These are phyloP conservation scores for Anableps anableps DNA, from an alignment of 2,797 vertebrate species.

Conservation along the genomic window DNA sequence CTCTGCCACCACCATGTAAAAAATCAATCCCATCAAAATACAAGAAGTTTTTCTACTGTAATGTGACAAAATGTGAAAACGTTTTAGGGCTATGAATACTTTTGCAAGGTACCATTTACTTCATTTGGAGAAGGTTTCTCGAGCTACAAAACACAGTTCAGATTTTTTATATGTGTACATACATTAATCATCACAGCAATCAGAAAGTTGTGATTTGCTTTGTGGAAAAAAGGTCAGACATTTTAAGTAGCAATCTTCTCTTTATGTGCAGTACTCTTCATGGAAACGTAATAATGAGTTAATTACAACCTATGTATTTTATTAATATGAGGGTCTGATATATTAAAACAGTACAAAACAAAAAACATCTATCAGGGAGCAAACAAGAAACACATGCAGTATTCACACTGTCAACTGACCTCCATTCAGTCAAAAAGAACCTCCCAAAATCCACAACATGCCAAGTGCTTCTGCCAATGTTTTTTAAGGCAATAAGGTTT, in stretches of 20 bases:
- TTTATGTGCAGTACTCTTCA: slow-evolving; percentile 5
- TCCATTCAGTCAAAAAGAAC: slow-evolving; percentile 19
- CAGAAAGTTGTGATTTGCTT: neutral
- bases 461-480: slow-evolving; percentile 78
- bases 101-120: neutral
- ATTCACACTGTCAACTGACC: slow-evolving; percentile 1
- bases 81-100: neutral
- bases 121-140: slow-evolving; percentile 42
- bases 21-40: neutral
- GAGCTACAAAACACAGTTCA: slow-evolving; percentile 19
- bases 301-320: neutral
- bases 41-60: neutral
- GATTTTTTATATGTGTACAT: neutral
- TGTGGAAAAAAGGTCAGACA: neutral
- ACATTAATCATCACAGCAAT: neutral
- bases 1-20: neutral
- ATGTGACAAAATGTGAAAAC: neutral
- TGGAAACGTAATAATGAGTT: neutral
- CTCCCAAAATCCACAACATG: slow-evolving; percentile 48
- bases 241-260: no score
- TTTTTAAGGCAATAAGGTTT: slow-evolving; percentile 61
- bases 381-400: slow-evolving; percentile 5
- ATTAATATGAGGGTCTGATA: slow-evolving; percentile 1
- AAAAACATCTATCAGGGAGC: slow-evolving; percentile 12
- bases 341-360: neutral